phyloP scores from a whole-genome alignment of 2,797 vertebrate species.

The Gobio occitaniae region DNA sequence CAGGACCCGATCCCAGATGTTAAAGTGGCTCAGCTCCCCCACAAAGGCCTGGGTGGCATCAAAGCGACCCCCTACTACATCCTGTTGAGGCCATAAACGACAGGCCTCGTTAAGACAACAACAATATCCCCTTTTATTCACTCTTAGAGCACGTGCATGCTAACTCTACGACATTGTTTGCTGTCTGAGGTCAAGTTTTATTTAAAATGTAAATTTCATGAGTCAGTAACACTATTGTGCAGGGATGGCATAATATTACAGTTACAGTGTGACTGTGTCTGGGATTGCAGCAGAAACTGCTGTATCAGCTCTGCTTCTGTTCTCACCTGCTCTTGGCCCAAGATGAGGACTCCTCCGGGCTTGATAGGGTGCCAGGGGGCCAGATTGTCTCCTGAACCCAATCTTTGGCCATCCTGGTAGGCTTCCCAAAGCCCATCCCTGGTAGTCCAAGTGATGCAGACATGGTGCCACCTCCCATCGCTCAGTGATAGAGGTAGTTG shows the following conservation, averaged over 20 bases:
- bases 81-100: constrained; percentile 79
- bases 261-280: not conserved
- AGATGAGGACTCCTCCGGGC: constrained; percentile 92
- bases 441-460: constrained; percentile 96
- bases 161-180: constrained; percentile 17
- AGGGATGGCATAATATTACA: constrained; percentile 14
- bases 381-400: constrained; percentile 92
- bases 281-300: not conserved
- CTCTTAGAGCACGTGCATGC: constrained; percentile 31
- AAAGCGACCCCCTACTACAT: constrained; percentile 94
- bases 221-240: constrained; percentile 27
- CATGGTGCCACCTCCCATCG: constrained; percentile 96
- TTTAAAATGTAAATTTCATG: constrained; percentile 22
- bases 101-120: constrained; percentile 59
- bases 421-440: constrained; percentile 97
- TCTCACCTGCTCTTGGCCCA: constrained; percentile 96
- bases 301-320: constrained; percentile 6
- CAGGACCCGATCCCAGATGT: constrained; percentile 96
- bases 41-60: constrained; percentile 98
- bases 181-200: constrained; percentile 15
- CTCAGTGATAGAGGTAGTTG: constrained; percentile 92
- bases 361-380: constrained; percentile 99
- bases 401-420: constrained; percentile 91
- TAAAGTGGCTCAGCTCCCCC: constrained; percentile 97
- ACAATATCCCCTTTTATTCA: constrained; percentile 56